Base-by-base conservation (phyloP, 1,140 invertebrate genomes). In the Drosophila biarmipes region DNA sequence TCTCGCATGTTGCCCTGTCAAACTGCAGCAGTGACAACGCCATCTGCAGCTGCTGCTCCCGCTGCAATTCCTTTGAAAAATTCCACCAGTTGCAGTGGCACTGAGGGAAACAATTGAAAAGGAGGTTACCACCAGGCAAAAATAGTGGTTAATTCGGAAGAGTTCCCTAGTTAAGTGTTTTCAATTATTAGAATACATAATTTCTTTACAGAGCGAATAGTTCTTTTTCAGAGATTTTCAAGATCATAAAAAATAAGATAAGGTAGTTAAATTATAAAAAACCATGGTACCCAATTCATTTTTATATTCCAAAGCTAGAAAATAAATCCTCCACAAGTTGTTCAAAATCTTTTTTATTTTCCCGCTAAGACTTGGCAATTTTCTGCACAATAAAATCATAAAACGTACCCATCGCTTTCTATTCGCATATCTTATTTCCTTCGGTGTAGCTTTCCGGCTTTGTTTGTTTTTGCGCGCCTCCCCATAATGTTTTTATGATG, bases 1-100 rank as follows among this genome's bases (percentile, higher is more conserved):
- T 86, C 76, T 90, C 87, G 81, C 87, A 90, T 90, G 87, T 90
- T 87, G 81, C 54, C 64, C 87, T 90, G 87, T 90, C 87, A 90
- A 80, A 80, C 73, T 74, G 61, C 62, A 40, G 4, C 52, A 75
- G 73, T 86, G 87, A 90, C 87, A 90, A 80, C 72, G 63, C 73
- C 81, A 85, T 64, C 81, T 86, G 73, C 81, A 86, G 82, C 78
- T 78, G 82, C 78, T 71, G 61, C 52, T 34, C 48, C 59, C 37
- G 49, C 58, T 86, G 82, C 78, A 87, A 76, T 86, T 86, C 82
- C 74, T 86, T 76, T 76, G 82, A 86, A 86, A 76, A 86, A 87
- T 79, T 76, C 78, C 84, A 87, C 78, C 73, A 81, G 73, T 81
- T 87, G 68, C 74, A 51, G 46, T 14, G 34, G 24, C 67, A 59